Percentiles rank a stretch among this genome's conserved stretches.
Evolutionary conservation across 2,113 vertebrate species (phyloP).

Genomic region (Macquaria australasica): DNA sequence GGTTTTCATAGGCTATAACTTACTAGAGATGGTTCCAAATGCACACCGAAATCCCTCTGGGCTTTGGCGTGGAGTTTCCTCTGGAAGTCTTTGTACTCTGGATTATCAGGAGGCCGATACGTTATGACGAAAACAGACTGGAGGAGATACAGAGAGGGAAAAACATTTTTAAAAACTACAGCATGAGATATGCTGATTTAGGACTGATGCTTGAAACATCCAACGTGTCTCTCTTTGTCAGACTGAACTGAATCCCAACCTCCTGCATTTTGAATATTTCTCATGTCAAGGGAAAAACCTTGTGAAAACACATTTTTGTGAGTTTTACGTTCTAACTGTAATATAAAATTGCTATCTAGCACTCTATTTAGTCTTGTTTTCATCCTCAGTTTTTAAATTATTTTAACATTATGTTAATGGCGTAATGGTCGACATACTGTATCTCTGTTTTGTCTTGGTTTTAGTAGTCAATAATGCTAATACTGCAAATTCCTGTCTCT

Average conservation of each 20-base stretch:
- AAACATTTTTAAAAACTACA: background rate
- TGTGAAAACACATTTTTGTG: background rate
- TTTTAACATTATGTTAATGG: background rate
- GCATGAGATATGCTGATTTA: background rate
- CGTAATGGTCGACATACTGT: background rate
- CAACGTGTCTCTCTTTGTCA: background rate
- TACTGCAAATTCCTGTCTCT: background rate
- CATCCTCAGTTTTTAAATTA: background rate
- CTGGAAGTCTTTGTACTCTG: slow-evolving; percentile 92
- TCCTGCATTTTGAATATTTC: background rate
- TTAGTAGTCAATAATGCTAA: background rate
- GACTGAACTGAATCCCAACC: background rate
- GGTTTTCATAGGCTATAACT: slow-evolving; percentile 62
- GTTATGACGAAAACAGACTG: slow-evolving; percentile 96
- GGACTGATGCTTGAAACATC: background rate
- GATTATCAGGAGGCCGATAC: slow-evolving; percentile 92
- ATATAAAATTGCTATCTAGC: background rate
- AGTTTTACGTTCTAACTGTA: background rate
- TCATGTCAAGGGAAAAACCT: background rate
- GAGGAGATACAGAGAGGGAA: slow-evolving; percentile 44
- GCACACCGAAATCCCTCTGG: slow-evolving; percentile 89
- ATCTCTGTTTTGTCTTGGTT: background rate
- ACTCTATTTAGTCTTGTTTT: background rate
- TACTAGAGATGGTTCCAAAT: slow-evolving; percentile 92
- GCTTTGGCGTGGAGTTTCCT: slow-evolving; percentile 90